phyloP scores from a whole-genome alignment of 2,888 invertebrate species.

The Pycnomerus fuliginosus region DNA sequence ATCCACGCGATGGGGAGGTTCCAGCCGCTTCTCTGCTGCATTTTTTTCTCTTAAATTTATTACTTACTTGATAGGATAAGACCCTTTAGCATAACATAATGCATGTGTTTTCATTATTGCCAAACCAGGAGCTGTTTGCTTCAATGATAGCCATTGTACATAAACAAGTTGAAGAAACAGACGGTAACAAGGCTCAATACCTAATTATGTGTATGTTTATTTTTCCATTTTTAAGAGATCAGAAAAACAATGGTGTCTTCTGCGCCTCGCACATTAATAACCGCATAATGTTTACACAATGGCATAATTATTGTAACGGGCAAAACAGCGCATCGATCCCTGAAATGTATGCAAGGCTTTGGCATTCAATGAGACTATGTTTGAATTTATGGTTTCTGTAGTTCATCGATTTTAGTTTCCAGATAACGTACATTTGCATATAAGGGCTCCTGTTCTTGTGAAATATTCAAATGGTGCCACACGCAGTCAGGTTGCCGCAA shows the following conservation, averaged over 20 bases:
- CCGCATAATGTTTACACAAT: constrained; percentile 23
- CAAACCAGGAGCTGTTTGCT: too few species aligned
- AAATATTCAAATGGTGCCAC: constrained; percentile 24
- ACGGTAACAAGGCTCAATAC: too few species aligned
- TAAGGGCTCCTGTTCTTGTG: constrained; percentile 30
- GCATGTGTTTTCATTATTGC: too few species aligned
- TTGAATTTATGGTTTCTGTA: constrained; percentile 39
- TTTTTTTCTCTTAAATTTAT: too few species aligned
- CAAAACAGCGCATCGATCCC: constrained; percentile 27
- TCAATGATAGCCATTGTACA: too few species aligned
- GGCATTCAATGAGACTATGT: constrained; percentile 38
- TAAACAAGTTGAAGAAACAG: too few species aligned
- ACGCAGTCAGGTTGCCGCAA: constrained; percentile 17
- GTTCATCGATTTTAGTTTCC: constrained; percentile 38
- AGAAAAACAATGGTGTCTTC: not conserved
- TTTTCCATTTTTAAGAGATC: too few species aligned
- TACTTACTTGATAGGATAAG: too few species aligned
- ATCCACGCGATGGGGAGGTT: too few species aligned
- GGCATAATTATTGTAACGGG: constrained; percentile 33
- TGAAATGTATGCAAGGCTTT: constrained; percentile 35
- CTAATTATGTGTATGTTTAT: too few species aligned
- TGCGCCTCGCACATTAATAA: not conserved
- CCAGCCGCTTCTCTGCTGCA: too few species aligned
- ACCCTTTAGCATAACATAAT: too few species aligned
- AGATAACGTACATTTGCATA: constrained; percentile 39